Conservation (phyloP, 1,140 invertebrate genomes). For the Zaprionus taronus region DNA sequence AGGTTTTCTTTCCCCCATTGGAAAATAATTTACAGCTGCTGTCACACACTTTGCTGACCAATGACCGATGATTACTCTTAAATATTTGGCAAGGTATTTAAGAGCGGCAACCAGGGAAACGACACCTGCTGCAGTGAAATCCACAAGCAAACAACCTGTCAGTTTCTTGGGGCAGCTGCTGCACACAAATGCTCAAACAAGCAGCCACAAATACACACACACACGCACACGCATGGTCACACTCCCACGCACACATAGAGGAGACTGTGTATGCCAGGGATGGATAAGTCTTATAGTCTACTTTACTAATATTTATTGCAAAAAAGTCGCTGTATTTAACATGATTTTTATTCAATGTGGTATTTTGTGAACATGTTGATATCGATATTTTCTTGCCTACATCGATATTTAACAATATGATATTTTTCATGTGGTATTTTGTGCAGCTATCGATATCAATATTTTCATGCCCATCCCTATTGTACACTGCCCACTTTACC, state of each 20-base stretch:
- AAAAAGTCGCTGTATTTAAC: not conserved
- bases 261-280: not conserved
- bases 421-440: no score
- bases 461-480: not conserved
- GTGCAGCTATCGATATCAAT: not conserved
- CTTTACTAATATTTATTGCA: no score
- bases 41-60: slow-evolving; percentile 22
- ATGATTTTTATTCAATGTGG: no score
- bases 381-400: no score
- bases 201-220: slow-evolving; percentile 12
- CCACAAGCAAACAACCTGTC: slow-evolving; percentile 48
- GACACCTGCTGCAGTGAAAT: slow-evolving; percentile 39
- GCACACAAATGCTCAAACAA: slow-evolving; percentile 74
- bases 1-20: slow-evolving; percentile 43
- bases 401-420: no score
- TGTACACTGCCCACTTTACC: slow-evolving; percentile 29
- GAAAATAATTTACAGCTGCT: slow-evolving; percentile 64
- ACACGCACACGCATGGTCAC: slow-evolving; percentile 30
- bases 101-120: slow-evolving; percentile 21
- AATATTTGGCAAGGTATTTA: slow-evolving; percentile 69
- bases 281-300: not conserved
- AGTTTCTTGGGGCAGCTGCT: slow-evolving; percentile 31
- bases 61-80: slow-evolving; percentile 47
- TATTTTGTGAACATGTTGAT: no score
- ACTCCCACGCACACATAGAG: slow-evolving; percentile 3